These are phyloP conservation scores for Pluvialis apricaria DNA, from an alignment of 2,113 vertebrate species.

Conservation along the genomic window DNA sequence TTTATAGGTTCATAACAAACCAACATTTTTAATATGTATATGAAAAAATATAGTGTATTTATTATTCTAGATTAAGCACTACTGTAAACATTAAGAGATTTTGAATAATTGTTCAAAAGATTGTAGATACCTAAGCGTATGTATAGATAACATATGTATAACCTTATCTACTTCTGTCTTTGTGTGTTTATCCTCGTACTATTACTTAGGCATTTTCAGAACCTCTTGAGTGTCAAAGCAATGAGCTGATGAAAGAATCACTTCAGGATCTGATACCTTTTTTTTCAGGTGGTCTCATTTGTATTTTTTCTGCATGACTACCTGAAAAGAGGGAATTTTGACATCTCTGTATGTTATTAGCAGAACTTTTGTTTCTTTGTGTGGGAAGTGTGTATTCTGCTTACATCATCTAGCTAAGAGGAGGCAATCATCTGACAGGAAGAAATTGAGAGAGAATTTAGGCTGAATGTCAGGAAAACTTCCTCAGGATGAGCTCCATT, in stretches of 20 bases:
- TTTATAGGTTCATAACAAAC: neutral
- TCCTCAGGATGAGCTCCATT: neutral
- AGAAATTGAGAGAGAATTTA: slow-evolving; percentile 8
- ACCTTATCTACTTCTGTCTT: neutral
- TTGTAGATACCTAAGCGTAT: neutral
- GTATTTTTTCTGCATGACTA: neutral
- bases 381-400: neutral
- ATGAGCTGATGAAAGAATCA: neutral
- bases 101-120: neutral
- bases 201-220: neutral
- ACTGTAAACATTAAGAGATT: neutral
- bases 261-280: neutral
- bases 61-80: neutral
- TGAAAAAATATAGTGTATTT: neutral
- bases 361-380: neutral
- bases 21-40: neutral
- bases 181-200: neutral
- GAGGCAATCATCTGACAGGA: neutral
- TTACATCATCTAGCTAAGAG: neutral
- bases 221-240: neutral
- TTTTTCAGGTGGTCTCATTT: neutral
- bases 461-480: slow-evolving; percentile 11
- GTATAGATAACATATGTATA: neutral
- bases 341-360: neutral
- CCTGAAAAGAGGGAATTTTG: neutral